Conservation (phyloP, 2,888 invertebrate species). For the Xestia rhomboidea region DNA sequence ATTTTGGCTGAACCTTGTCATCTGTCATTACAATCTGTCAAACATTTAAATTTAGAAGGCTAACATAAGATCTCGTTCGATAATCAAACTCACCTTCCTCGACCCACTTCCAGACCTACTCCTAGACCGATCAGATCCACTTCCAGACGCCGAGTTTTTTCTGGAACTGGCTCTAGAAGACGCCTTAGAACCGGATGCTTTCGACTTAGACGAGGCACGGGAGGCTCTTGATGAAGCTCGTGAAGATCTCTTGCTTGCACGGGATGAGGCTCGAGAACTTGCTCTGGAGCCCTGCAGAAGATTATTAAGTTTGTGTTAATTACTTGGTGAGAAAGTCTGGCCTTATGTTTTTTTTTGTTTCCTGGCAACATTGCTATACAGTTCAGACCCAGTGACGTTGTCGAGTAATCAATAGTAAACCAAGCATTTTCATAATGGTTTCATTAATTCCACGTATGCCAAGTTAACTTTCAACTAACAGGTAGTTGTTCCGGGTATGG, state of each 20-base stretch:
- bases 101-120: conserved; percentile 85
- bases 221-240: conserved; percentile 71
- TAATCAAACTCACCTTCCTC: conserved; percentile 75
- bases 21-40: neutral
- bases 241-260: conserved; percentile 69
- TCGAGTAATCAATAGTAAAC: no score
- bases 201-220: conserved; percentile 73
- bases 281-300: conserved; percentile 80
- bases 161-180: conserved; percentile 82
- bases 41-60: no score
- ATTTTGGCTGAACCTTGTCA: neutral
- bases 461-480: no score
- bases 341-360: neutral
- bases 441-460: no score
- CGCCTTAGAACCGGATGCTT: conserved; percentile 80
- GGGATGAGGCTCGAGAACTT: conserved; percentile 80
- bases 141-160: conserved; percentile 78
- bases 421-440: neutral
- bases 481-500: no score
- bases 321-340: neutral
- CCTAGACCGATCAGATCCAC: conserved; percentile 82
- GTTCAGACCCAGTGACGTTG: neutral
- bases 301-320: neutral
- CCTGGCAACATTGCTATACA: neutral
- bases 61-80: neutral